Conservation (phyloP, 2,113 vertebrate species). For the Atractosteus spatula region DNA sequence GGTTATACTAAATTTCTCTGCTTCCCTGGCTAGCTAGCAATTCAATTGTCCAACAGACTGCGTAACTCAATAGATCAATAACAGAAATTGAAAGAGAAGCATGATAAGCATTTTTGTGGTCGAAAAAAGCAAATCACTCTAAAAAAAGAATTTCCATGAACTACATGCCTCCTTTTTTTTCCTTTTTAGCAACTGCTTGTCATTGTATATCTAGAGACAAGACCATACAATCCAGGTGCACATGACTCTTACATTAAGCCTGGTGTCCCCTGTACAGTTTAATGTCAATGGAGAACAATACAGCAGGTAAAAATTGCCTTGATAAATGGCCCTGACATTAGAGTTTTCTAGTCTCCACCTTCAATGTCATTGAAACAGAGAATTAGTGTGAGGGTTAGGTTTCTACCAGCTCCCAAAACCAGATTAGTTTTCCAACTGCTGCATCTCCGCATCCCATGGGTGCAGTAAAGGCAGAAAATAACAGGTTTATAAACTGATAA, state of each 20-base stretch:
- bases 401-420: slow-evolving; percentile 55
- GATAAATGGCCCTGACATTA: slow-evolving; percentile 74
- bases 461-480: slow-evolving; percentile 76
- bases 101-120: too few species aligned
- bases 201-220: not conserved
- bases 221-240: not conserved
- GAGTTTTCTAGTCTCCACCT: slow-evolving; percentile 58
- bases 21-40: too few species aligned
- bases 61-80: too few species aligned
- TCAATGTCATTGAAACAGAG: slow-evolving; percentile 64
- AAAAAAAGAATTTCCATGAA: too few species aligned
- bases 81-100: too few species aligned
- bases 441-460: slow-evolving; percentile 67
- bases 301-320: slow-evolving; percentile 35
- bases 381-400: slow-evolving; percentile 61
- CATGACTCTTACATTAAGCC: not conserved
- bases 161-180: not conserved
- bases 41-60: too few species aligned
- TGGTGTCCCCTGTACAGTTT: not conserved
- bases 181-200: not conserved
- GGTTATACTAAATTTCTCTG: too few species aligned
- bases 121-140: too few species aligned
- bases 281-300: not conserved
- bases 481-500: slow-evolving; percentile 78
- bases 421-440: slow-evolving; percentile 69